phyloP scores from a whole-genome alignment of 2,113 vertebrate genomes.

The Apeltes quadracus region DNA sequence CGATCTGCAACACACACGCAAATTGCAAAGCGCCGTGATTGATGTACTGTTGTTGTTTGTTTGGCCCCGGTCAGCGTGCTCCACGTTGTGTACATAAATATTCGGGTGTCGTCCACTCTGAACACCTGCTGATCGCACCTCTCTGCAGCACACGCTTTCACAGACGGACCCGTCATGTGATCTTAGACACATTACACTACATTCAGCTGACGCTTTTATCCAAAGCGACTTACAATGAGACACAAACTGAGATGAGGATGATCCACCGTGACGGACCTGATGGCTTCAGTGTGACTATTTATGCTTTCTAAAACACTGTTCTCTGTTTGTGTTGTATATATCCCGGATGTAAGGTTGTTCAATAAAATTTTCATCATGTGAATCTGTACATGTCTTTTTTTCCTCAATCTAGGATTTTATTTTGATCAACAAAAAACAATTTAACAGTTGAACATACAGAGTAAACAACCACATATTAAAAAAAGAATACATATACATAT shows the following conservation, averaged over 20 bases:
- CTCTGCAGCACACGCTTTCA: slow-evolving; percentile 22
- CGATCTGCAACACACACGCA: not conserved
- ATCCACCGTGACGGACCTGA: not conserved
- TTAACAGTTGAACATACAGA: no score
- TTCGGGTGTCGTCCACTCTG: slow-evolving; percentile 20
- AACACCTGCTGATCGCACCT: slow-evolving; percentile 38
- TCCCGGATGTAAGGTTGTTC: slow-evolving; percentile 47
- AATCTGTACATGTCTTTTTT: not conserved
- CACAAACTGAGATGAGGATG: no score
- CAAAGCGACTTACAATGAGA: no score
- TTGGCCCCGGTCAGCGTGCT: not conserved
- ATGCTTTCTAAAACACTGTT: slow-evolving; percentile 15
- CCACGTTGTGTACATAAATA: not conserved
- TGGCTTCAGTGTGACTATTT: not conserved
- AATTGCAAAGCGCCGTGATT: no score
- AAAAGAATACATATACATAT: no score
- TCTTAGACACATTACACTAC: no score
- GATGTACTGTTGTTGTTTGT: not conserved
- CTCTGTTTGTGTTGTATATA: slow-evolving; percentile 56
- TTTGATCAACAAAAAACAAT: no score
- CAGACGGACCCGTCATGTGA: not conserved
- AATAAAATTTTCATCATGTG: slow-evolving; percentile 58
- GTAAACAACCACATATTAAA: no score
- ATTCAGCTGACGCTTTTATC: no score
- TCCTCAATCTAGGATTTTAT: not conserved